Percentiles rank a stretch among this genome's conserved stretches.
Evolutionary conservation across 30 jellyfish, hydroid and myxozoan genomes (phyloP).

Genomic region (Hydra vulgaris): DNA sequence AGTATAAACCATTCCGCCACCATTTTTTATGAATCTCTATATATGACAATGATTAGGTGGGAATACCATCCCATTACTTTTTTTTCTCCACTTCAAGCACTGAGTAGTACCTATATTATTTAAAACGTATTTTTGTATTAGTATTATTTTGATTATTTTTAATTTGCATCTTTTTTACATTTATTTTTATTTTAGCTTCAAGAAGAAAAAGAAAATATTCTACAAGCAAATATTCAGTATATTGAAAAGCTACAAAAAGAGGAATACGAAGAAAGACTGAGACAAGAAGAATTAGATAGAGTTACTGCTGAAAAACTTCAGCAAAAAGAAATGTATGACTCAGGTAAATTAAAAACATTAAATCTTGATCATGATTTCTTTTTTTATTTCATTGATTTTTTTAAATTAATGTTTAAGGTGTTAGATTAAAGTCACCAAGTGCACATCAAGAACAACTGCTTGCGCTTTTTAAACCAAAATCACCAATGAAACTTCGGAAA

Average conservation of each 20-base stretch:
- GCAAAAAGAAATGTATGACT: conserved; percentile 38
- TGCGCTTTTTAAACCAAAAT: conserved; percentile 24
- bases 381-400: background rate
- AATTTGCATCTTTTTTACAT: background rate
- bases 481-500: conserved; percentile 25
- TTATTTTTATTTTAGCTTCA: background rate
- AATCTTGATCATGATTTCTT: background rate
- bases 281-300: conserved; percentile 35
- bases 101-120: too few relatives aligned
- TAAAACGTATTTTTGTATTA: too few relatives aligned
- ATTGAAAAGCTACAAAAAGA: conserved; percentile 14
- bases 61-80: too few relatives aligned
- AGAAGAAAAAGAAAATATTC: conserved; percentile 6
- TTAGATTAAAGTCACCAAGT: conserved; percentile 29
- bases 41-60: too few relatives aligned
- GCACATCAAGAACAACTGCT: conserved; percentile 14
- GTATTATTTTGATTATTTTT: too few relatives aligned
- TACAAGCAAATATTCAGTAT: conserved; percentile 17
- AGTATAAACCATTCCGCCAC: too few relatives aligned
- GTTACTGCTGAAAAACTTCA: conserved; percentile 41
- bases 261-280: conserved; percentile 39
- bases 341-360: background rate
- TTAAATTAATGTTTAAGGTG: conserved; percentile 12
- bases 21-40: too few relatives aligned
- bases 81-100: too few relatives aligned